These are phyloP conservation scores for Eumaeus atala DNA, from an alignment of 1,140 invertebrate species.

Conservation along the genomic window DNA sequence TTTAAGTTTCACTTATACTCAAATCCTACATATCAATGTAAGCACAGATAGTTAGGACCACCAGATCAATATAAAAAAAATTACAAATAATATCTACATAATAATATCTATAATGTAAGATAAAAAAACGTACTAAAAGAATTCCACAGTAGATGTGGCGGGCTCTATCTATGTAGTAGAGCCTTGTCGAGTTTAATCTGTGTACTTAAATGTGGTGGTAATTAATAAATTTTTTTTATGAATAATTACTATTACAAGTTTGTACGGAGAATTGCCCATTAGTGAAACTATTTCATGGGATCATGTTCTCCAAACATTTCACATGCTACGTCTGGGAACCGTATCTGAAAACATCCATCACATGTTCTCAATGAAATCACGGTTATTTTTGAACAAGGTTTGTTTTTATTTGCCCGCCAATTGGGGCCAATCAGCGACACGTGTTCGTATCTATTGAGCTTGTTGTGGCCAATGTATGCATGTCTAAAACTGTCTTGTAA, in stretches of 20 bases:
- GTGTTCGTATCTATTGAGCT: slow-evolving; percentile 66
- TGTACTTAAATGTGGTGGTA: background rate
- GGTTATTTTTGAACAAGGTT: slow-evolving; percentile 71
- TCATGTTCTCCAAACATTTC: slow-evolving; percentile 47
- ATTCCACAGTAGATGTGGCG: too few species aligned
- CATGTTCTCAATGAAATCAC: slow-evolving; percentile 70
- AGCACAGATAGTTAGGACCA: too few species aligned
- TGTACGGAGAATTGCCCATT: background rate
- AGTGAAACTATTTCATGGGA: slow-evolving; percentile 38
- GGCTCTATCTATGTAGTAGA: too few species aligned
- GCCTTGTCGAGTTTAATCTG: too few species aligned
- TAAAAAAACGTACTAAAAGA: too few species aligned
- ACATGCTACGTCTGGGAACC: slow-evolving; percentile 62
- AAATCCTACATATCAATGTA: too few species aligned
- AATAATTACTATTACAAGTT: background rate
- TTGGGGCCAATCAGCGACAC: slow-evolving; percentile 71
- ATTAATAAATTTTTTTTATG: background rate
- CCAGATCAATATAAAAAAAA: too few species aligned
- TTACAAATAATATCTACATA: too few species aligned
- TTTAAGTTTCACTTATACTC: too few species aligned
- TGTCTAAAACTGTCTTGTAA: slow-evolving; percentile 11
- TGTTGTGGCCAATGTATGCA: slow-evolving; percentile 33
- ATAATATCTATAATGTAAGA: too few species aligned
- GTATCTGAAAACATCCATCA: slow-evolving; percentile 58
- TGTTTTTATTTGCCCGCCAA: slow-evolving; percentile 73